Evolutionary conservation across 2,113 vertebrate species (phyloP).

Genomic region (Rhinogobius similis): DNA sequence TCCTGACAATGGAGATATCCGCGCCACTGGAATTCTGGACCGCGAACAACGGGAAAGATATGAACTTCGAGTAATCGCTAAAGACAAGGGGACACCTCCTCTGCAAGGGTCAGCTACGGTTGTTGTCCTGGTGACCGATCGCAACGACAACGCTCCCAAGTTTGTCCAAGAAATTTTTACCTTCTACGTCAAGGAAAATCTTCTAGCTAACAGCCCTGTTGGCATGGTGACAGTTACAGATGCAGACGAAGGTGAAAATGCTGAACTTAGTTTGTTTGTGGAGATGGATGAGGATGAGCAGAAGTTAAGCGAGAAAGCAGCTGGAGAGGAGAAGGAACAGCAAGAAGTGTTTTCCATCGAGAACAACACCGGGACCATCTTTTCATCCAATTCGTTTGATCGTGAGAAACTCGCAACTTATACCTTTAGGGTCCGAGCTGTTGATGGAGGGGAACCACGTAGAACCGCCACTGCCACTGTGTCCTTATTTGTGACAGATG

Average conservation of each 20-base stretch:
- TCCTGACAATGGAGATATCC: constrained; percentile 89
- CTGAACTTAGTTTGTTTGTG: constrained; percentile 89
- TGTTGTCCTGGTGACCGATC: constrained; percentile 89
- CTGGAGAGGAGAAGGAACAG: constrained; percentile 66
- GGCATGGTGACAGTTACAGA: constrained; percentile 98
- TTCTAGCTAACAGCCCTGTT: constrained; percentile 95
- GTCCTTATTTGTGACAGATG: constrained; percentile 93
- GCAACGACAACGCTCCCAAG: constrained; percentile 93
- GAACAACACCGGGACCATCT: constrained; percentile 97
- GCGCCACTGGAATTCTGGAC: constrained; percentile 84
- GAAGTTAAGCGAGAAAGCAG: constrained; percentile 60
- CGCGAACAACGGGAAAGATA: constrained; percentile 89
- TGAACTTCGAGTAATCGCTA: constrained; percentile 88
- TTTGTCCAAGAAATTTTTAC: constrained; percentile 98
- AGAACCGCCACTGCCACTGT: constrained; percentile 90
- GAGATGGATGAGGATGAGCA: constrained; percentile 78
- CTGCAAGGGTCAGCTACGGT: constrained; percentile 90
- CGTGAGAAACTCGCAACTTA: constrained; percentile 90
- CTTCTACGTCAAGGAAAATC: constrained; percentile 96
- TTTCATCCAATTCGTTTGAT: constrained; percentile 89
- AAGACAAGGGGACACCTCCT: constrained; percentile 88
- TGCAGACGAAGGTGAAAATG: constrained; percentile 90
- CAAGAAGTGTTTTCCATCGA: constrained; percentile 85
- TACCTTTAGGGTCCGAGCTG: constrained; percentile 90
- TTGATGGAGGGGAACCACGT: constrained; percentile 90